Base-by-base conservation (phyloP, 2,888 invertebrate species). In the Blera fallax region DNA sequence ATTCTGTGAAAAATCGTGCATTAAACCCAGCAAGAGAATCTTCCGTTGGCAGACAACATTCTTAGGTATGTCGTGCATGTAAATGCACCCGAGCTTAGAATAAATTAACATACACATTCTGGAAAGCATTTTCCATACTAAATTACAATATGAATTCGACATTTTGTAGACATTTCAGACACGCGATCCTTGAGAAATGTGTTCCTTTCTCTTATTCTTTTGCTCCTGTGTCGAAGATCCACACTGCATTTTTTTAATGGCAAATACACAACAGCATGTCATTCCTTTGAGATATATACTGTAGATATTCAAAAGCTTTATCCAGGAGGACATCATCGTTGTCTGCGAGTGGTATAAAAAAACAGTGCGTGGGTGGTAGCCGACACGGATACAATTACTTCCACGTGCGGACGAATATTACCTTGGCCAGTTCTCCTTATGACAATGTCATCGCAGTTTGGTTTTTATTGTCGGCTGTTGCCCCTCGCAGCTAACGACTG, bases 341-440 rank as follows among this genome's bases (percentile, higher is more conserved):
- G 3, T 34, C 18, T 16, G 11, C n/a, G 18, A 5, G 58, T 34
- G 3, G 4, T 10, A 11, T 24, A 21, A 21, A 21, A 1, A 21
- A 3, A 32, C 18, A 11, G 58, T 14, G 48, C 3, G 65, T 65
- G 50, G 37, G 52, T 24, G 34, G 18, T 16, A 37, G 56, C 3
- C 58, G 0, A 34, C n/a, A 65, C 50, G 67, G 67, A 27, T 14
- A 37, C 52, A 67, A 67, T 67, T 67, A 67, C 27, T 37, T 37
- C 37, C 67, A 67, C 67, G 52, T 67, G 67, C 54, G 27, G 52
- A 37, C n/a, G 21, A 48, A 50, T 48, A 24, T 50, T 65, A 24
- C 65, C 34, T 48, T 52, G 52, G 50, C 27, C 45, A 29, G 45
- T 45, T 64, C 45, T 45, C 45, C 64, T 29, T 16, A 54, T 32